These are phyloP conservation scores for Dryadula phaetusa DNA, from an alignment of 2,888 invertebrate species.

Conservation along the genomic window DNA sequence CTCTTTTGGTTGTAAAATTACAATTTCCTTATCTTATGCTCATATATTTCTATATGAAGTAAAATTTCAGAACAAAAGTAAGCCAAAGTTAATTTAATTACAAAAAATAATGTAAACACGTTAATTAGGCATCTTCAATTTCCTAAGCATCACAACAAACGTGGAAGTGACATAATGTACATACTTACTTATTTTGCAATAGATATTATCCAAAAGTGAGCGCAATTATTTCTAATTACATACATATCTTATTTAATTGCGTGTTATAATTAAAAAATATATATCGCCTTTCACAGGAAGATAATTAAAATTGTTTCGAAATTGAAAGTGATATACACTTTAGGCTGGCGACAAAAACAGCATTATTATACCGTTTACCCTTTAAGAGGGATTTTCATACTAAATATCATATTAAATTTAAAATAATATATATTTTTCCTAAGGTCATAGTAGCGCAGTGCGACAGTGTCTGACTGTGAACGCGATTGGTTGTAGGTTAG, in stretches of 20 bases:
- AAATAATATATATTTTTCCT: too few species aligned
- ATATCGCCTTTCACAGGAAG: conserved; percentile 20
- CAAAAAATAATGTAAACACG: background rate
- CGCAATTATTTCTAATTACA: conserved; percentile 24
- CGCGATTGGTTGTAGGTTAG: too few species aligned
- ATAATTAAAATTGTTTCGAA: conserved; percentile 21
- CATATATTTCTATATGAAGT: too few species aligned
- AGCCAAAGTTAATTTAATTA: background rate
- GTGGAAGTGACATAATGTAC: conserved; percentile 8
- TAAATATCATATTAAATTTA: too few species aligned
- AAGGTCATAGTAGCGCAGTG: too few species aligned
- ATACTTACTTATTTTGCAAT: background rate
- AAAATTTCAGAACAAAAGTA: too few species aligned
- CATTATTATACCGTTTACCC: background rate
- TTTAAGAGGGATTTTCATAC: background rate
- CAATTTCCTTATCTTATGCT: too few species aligned
- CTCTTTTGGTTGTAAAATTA: too few species aligned
- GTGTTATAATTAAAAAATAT: conserved; percentile 13
- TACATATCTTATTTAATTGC: conserved; percentile 19
- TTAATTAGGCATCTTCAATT: background rate
- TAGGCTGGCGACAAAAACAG: background rate
- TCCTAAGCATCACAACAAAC: background rate
- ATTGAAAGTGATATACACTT: conserved; percentile 3
- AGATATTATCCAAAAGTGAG: background rate
- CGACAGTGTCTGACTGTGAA: too few species aligned